A percentile compares a stretch with the other conserved stretches of the same genome.
Evolutionary conservation across 2,797 vertebrate species (phyloP).

Genomic region (Spea hammondii): DNA sequence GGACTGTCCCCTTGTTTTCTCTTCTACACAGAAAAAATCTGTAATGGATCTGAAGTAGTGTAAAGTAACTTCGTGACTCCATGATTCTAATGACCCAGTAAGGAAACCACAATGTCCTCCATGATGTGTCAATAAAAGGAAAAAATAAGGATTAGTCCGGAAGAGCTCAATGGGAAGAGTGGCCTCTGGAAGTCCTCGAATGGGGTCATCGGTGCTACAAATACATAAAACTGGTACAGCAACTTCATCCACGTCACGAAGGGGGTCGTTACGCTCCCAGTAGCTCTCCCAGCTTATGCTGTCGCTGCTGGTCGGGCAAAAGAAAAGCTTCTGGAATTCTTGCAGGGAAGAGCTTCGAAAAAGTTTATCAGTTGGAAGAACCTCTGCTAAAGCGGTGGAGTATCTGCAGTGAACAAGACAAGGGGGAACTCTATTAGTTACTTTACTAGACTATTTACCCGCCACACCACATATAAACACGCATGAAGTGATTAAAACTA

Average conservation of each 20-base stretch:
- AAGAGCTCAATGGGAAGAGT: slow-evolving; percentile 77
- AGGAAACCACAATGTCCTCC: slow-evolving; percentile 87
- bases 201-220: slow-evolving; percentile 77
- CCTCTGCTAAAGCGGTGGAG: slow-evolving; percentile 67
- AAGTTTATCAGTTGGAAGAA: slow-evolving; percentile 66
- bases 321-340: slow-evolving; percentile 79
- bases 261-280: slow-evolving; percentile 86
- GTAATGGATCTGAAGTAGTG: slow-evolving; percentile 77
- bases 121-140: slow-evolving; percentile 72
- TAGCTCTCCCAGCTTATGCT: slow-evolving; percentile 76
- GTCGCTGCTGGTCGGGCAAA: slow-evolving; percentile 67
- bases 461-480: no score
- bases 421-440: no score
- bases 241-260: slow-evolving; percentile 84
- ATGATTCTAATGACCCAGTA: slow-evolving; percentile 56
- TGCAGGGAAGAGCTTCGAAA: slow-evolving; percentile 73
- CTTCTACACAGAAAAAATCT: slow-evolving; percentile 77
- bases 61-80: slow-evolving; percentile 77
- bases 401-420: slow-evolving; percentile 64
- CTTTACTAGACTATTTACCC: no score
- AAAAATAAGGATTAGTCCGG: slow-evolving; percentile 81
- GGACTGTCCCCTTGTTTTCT: slow-evolving; percentile 59
- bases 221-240: slow-evolving; percentile 83
- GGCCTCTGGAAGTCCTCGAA: slow-evolving; percentile 66
- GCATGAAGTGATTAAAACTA: no score